Conservation (phyloP, 1,140 invertebrate genomes). For the Carposina sasakii region DNA sequence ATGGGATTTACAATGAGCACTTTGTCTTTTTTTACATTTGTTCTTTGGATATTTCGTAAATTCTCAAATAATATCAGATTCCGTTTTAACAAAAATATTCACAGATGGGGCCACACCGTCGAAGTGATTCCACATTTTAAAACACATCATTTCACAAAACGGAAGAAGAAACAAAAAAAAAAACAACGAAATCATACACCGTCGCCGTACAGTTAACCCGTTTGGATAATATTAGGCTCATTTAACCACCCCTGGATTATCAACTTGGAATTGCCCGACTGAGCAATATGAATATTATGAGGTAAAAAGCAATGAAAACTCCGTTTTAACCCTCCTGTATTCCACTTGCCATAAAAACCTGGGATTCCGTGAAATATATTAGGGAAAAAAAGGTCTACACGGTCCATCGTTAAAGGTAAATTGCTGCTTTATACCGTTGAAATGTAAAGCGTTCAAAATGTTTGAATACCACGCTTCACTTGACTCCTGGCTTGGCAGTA, state of each 20-base stretch:
- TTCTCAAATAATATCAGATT: too few relatives aligned
- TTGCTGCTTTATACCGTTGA: constrained; percentile 49
- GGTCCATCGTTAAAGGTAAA: constrained; percentile 53
- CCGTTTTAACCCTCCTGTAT: constrained; percentile 44
- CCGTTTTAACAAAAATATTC: too few relatives aligned
- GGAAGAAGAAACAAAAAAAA: too few relatives aligned
- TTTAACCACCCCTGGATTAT: constrained; percentile 57
- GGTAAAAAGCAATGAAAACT: constrained; percentile 60
- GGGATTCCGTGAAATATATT: constrained; percentile 55
- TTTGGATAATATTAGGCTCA: constrained; percentile 44
- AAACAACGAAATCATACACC: too few relatives aligned
- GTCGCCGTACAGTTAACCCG: constrained; percentile 51
- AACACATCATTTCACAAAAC: too few relatives aligned
- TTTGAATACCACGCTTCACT: constrained; percentile 31
- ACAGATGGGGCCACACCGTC: too few relatives aligned
- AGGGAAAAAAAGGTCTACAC: constrained; percentile 47
- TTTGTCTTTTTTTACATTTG: too few relatives aligned
- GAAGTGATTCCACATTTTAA: too few relatives aligned
- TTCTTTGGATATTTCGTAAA: too few relatives aligned
- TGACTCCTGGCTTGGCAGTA: constrained; percentile 19
- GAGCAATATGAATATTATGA: constrained; percentile 58
- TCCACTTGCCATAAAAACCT: constrained; percentile 58
- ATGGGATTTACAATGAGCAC: too few relatives aligned
- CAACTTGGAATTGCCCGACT: constrained; percentile 54
- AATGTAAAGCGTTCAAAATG: constrained; percentile 40